Conservation (phyloP, 2,797 vertebrate species). For the Gymnodraco acuticeps region DNA sequence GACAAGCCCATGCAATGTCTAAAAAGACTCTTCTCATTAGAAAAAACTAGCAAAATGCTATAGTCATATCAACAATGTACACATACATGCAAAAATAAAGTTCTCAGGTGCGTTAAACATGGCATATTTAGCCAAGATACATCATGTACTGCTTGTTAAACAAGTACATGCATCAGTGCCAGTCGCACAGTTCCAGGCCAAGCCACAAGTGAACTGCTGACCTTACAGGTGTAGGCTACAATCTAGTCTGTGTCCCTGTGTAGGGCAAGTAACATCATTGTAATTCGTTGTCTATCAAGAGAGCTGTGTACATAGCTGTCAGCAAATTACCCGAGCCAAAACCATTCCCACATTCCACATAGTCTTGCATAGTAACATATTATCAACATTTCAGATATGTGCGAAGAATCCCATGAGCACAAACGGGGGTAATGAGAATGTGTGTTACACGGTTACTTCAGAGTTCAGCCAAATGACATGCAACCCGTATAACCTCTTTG, state of each 20-base stretch:
- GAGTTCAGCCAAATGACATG: conserved; percentile 65
- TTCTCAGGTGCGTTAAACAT: neutral
- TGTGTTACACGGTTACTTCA: conserved; percentile 35
- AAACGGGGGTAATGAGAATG: conserved; percentile 42
- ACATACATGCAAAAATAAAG: neutral
- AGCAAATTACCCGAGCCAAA: conserved; percentile 68
- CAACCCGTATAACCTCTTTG: conserved; percentile 29
- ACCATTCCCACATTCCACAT: conserved; percentile 77
- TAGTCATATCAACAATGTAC: neutral
- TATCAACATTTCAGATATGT: conserved; percentile 71
- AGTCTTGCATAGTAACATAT: conserved; percentile 65
- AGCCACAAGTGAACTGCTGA: conserved; percentile 64
- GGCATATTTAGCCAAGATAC: neutral
- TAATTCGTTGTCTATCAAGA: conserved; percentile 36
- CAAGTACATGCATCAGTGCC: conserved; percentile 5
- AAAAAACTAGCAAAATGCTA: neutral
- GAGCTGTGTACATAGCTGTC: conserved; percentile 60
- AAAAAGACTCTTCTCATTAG: neutral
- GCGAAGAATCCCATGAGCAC: conserved; percentile 69
- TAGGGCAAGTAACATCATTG: conserved; percentile 49
- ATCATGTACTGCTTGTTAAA: neutral
- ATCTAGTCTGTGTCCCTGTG: conserved; percentile 18
- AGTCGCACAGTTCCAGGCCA: conserved; percentile 20
- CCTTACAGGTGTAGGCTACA: conserved; percentile 62
- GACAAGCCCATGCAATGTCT: neutral